Conservation (phyloP, 2,113 vertebrate species). For the Ammodramus savannarum region DNA sequence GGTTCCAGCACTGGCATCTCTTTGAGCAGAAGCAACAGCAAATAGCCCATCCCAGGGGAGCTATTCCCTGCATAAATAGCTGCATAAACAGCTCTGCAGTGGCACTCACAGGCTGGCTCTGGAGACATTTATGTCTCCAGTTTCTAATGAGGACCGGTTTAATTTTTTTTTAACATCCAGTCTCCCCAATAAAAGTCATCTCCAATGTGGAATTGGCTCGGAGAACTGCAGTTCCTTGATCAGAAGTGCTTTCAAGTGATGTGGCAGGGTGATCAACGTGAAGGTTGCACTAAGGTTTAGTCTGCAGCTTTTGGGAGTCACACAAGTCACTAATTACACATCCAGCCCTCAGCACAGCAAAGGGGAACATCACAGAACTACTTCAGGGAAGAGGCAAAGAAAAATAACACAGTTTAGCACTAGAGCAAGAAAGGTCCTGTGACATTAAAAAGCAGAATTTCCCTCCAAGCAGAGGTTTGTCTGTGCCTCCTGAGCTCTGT, state of each 20-base stretch:
- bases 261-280: not conserved
- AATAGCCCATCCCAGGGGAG: not conserved
- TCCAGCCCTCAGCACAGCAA: not conserved
- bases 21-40: not conserved
- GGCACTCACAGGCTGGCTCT: not conserved
- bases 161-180: not conserved
- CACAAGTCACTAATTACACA: slow-evolving; percentile 5
- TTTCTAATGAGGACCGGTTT: slow-evolving; percentile 25
- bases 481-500: not conserved
- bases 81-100: slow-evolving; percentile 29
- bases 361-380: not conserved
- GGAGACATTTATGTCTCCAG: not conserved
- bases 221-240: not conserved
- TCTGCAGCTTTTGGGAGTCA: not conserved
- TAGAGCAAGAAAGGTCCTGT: not conserved
- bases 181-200: not conserved
- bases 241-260: not conserved
- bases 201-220: not conserved
- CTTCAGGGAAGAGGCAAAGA: not conserved
- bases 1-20: not conserved
- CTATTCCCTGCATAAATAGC: slow-evolving; percentile 17
- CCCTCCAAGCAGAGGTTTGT: not conserved
- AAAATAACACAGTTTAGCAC: not conserved
- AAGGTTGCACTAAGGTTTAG: slow-evolving; percentile 22
- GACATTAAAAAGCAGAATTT: not conserved